Base-by-base conservation (phyloP, 2,888 invertebrate genomes). In the Deilephila elpenor region DNA sequence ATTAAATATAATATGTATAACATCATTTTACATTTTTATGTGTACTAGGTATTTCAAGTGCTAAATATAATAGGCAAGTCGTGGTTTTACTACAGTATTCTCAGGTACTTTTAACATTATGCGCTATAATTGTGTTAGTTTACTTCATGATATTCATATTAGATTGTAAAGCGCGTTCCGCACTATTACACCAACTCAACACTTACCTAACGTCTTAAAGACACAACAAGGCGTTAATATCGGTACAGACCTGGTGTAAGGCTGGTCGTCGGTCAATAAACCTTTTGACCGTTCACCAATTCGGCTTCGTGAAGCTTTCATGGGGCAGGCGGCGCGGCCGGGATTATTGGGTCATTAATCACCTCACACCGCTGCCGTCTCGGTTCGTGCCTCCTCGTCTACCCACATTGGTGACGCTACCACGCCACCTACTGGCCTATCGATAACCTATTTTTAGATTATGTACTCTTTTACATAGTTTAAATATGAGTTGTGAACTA, bases 261-360 rank as follows among this genome's bases (percentile, higher is more conserved):
- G 80, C 85, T 83, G 86, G 83, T 84, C 79, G 82, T 86, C 88
- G 93, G 93, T 91, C 93, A 93, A 92, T 93, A 93, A 93, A 93
- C 94, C 93, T 93, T 93, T 93, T 93, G 94, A 93, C 94, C 93
- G 92, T 86, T 91, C 93, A 93, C 93, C 93, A 93, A 93, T 91
- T 93, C 94, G 90, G 93, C 94, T 93, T 94, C 94, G 91, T 93
- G 93, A 91, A 93, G 93, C 92, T 91, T 91, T 88, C 91, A 88
- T 84, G 87, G 88, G 89, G 88, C 85, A 87, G 87, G 87, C 89
- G 89, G 87, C 84, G 87, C 84, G 83, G 83, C 86, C 78, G 82
- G 93, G 93, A 93, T 94, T 93, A 94, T 93, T 93, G 93, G 91
- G 89, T 92, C 93, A 94, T 94, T 94, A 94, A 94, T 94, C 94